A percentile compares a stretch with the other conserved stretches of the same genome.
These are phyloP conservation scores for Lathamus discolor DNA, from an alignment of 2,113 vertebrate species.

Conservation along the genomic window DNA sequence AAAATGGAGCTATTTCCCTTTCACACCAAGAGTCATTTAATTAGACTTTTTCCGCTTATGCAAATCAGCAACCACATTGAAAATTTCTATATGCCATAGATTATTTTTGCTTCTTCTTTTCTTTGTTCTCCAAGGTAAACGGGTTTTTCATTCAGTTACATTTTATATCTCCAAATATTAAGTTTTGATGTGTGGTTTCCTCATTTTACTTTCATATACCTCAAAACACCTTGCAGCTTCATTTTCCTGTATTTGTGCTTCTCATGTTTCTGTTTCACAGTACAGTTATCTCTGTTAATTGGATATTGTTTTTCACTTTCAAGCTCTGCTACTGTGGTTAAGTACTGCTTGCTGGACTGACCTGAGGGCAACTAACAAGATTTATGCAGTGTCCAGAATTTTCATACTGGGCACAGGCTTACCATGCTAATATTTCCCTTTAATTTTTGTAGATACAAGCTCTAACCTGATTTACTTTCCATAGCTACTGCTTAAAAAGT, in stretches of 20 bases:
- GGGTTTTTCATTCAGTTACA: background rate
- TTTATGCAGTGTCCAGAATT: background rate
- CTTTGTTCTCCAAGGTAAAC: background rate
- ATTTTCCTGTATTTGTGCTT: slow-evolving; percentile 35
- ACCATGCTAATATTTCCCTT: background rate
- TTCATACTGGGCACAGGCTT: background rate
- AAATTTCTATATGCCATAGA: background rate
- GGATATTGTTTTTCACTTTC: slow-evolving; percentile 34
- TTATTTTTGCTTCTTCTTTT: background rate
- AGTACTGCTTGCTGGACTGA: slow-evolving; percentile 9
- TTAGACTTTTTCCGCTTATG: background rate
- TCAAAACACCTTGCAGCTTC: background rate
- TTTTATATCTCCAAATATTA: slow-evolving; percentile 20
- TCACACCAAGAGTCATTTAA: background rate
- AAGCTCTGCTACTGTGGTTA: slow-evolving; percentile 6
- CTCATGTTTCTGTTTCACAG: background rate
- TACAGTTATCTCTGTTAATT: slow-evolving; percentile 44
- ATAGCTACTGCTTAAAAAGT: background rate
- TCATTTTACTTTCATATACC: slow-evolving; percentile 33
- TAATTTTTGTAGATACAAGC: background rate
- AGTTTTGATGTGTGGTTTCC: background rate
- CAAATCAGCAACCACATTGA: background rate
- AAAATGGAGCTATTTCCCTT: background rate
- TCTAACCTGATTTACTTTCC: background rate
- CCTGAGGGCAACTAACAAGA: background rate